These are phyloP conservation scores for Mionectes olivaceus DNA, from an alignment of 2,797 vertebrate species.

Conservation along the genomic window DNA sequence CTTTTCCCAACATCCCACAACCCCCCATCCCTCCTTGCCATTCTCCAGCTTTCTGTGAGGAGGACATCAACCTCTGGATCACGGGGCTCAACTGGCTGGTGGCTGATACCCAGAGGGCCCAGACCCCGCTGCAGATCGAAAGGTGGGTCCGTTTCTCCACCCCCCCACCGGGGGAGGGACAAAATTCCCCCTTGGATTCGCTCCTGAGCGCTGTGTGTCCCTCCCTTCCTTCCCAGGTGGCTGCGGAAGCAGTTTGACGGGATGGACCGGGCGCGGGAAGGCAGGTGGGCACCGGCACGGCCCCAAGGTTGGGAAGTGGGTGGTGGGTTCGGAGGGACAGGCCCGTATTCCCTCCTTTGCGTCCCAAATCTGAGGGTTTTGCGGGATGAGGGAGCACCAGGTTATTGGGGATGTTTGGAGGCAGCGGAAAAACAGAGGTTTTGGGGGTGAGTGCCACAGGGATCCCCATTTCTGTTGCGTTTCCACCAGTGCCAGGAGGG, in stretches of 20 bases:
- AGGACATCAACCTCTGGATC: slow-evolving; percentile 88
- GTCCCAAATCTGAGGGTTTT: not conserved
- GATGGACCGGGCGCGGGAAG: slow-evolving; percentile 86
- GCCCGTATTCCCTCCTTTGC: fast-evolving
- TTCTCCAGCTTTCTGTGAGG: slow-evolving; percentile 85
- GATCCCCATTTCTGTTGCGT: not conserved
- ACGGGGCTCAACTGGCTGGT: slow-evolving; percentile 86
- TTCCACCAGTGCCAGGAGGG: not conserved
- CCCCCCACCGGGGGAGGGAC: not conserved
- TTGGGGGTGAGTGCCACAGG: fast-evolving
- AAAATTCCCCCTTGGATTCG: not conserved
- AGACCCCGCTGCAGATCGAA: slow-evolving; percentile 83
- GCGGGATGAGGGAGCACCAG: not conserved
- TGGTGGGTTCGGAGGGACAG: not conserved
- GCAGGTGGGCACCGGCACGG: slow-evolving; percentile 77
- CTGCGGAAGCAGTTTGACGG: slow-evolving; percentile 86
- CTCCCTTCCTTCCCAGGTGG: slow-evolving; percentile 77
- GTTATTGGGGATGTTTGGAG: not conserved
- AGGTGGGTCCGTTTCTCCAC: slow-evolving; percentile 69
- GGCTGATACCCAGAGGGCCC: slow-evolving; percentile 81
- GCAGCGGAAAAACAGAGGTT: not conserved
- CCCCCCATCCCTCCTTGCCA: not conserved
- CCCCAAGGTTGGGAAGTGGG: fast-evolving
- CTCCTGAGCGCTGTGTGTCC: not conserved
- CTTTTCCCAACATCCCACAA: not conserved